Evolutionary conservation across 2,797 vertebrate species (phyloP).

Genomic region (Mus minutoides): DNA sequence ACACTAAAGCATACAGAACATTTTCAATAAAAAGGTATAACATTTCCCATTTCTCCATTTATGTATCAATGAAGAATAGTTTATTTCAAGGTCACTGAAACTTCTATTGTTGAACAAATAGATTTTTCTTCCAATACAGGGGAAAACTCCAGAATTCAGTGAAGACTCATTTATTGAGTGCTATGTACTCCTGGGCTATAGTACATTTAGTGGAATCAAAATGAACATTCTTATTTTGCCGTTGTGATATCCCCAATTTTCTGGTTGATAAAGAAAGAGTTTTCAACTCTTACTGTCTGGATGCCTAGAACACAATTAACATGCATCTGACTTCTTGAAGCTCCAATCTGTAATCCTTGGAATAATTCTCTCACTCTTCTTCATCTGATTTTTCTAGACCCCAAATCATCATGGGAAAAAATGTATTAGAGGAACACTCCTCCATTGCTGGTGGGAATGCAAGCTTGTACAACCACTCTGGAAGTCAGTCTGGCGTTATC

Average conservation of each 20-base stretch:
- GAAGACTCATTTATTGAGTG: not conserved
- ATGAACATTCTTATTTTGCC: not conserved
- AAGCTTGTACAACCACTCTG: too few species aligned
- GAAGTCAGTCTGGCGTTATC: too few species aligned
- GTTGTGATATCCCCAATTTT: accelerated
- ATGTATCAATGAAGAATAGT: not conserved
- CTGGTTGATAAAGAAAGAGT: not conserved
- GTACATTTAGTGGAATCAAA: not conserved
- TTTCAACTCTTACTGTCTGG: not conserved
- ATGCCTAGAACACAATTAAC: not conserved
- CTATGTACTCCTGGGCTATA: not conserved
- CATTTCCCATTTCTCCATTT: not conserved
- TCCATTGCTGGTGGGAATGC: too few species aligned
- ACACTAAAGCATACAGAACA: not conserved
- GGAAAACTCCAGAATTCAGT: not conserved
- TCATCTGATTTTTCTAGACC: not conserved
- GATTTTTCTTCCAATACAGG: not conserved
- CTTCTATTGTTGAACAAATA: not conserved
- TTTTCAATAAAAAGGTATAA: not conserved
- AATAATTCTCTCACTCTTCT: not conserved
- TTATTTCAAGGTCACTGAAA: not conserved
- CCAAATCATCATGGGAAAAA: not conserved
- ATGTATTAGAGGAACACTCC: too few species aligned
- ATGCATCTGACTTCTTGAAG: not conserved
- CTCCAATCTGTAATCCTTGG: not conserved